Evolutionary conservation across 2,888 invertebrate genomes (phyloP).

Genomic region (Epinotia demarniana): DNA sequence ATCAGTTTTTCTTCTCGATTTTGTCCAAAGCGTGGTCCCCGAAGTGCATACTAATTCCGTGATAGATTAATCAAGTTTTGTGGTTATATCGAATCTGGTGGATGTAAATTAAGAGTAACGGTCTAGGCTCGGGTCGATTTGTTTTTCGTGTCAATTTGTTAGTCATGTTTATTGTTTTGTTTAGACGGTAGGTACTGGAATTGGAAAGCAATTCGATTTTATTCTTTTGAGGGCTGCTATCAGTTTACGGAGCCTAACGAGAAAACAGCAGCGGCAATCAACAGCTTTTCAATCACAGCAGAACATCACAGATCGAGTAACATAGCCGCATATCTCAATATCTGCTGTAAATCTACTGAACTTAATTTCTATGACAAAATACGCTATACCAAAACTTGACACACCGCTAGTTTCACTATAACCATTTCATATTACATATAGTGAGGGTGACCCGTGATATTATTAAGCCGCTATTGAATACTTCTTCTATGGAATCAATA

Average conservation of each 20-base stretch:
- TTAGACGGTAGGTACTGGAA: slow-evolving; percentile 16
- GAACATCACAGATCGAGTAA: too few species aligned
- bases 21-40: slow-evolving; percentile 41
- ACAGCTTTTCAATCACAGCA: too few species aligned
- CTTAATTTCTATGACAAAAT: too few species aligned
- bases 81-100: slow-evolving; percentile 32
- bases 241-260: not conserved
- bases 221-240: not conserved
- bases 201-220: slow-evolving; percentile 4
- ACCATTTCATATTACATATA: too few species aligned
- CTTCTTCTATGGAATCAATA: too few species aligned
- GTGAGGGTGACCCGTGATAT: too few species aligned
- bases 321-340: too few species aligned
- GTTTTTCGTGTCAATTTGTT: slow-evolving; percentile 22
- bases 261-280: not conserved
- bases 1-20: slow-evolving; percentile 45
- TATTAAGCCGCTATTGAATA: too few species aligned
- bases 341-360: too few species aligned
- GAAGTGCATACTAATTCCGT: slow-evolving; percentile 43
- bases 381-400: too few species aligned
- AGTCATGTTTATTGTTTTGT: slow-evolving; percentile 13
- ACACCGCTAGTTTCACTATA: too few species aligned
- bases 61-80: slow-evolving; percentile 42
- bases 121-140: slow-evolving; percentile 19
- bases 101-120: slow-evolving; percentile 39